Evolutionary conservation across 1,140 invertebrate genomes (phyloP), one percentile per base, ranked within the genome.

Genomic region (Atta colombica): DNA sequence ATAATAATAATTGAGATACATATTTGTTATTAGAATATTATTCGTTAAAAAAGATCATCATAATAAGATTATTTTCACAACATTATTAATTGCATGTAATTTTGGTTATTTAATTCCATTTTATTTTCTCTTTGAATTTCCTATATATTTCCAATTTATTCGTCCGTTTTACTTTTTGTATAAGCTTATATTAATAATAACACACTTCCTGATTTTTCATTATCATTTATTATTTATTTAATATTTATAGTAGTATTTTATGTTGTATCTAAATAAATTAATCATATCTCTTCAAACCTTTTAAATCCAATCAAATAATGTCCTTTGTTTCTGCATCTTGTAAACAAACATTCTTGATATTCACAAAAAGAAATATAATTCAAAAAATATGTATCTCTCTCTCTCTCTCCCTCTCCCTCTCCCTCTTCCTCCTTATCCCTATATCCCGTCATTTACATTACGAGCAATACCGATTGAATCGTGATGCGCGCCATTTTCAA

Each of bases 391-490:
- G 18, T 16, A 31, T n/a, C 51, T 25, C 35, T n/a, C 21, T 16
- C 45, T n/a, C 5, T 65, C 8, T 39, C 28, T 28, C 14, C 39
- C 3, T 12, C n/a, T 53, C 53, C 7, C 53, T 55, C 18, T 55
- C 53, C 3, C 4, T 16, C 18, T 18, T 45, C 2, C 1, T 10
- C 39, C 12, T 45, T 45, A 8, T 5, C 5, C 3, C 55, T 25
- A 35, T 45, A 61, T 75, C n/a, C 18, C 39, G 69, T 51, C 69
- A 45, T 74, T 72, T 39, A 8, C 80, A 60, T 82, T 35, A 58
- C 66, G 21, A 39, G 25, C n/a, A 16, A 60, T 39, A 69, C 63
- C 68, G 68, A 82, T 82, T 61, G 68, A 55, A 74, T 82, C 80
- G 55, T 28, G 39, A 25, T 16, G 31, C 49, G n/a, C 58, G 55